Conservation (phyloP, 53 echinoderm and acorn worm genomes). For the Luidia sarsii region DNA sequence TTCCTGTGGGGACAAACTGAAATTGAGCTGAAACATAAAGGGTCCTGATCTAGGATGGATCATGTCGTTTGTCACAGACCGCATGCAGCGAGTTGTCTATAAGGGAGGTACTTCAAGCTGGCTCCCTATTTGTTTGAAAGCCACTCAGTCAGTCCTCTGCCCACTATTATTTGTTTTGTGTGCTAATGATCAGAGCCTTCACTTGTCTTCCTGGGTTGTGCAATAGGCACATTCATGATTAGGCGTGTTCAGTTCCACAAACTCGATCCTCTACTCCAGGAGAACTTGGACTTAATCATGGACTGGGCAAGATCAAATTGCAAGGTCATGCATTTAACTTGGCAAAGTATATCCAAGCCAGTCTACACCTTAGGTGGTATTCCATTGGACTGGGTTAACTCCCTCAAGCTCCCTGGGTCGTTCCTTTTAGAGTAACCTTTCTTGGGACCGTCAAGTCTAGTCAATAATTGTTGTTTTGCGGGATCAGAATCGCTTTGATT, state of each 20-base stretch:
- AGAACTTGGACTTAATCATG: background rate
- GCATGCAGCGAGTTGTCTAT: background rate
- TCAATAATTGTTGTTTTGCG: too few species aligned
- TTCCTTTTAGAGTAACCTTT: background rate
- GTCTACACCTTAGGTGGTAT: background rate
- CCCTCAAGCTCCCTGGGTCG: background rate
- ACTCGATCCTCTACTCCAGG: background rate
- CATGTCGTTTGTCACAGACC: background rate
- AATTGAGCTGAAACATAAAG: background rate
- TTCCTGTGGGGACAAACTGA: background rate
- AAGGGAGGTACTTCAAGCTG: background rate
- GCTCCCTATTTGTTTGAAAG: background rate
- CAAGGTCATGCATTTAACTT: background rate
- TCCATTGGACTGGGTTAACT: background rate
- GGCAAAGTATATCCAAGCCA: background rate
- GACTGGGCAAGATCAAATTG: background rate
- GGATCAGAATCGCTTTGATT: too few species aligned
- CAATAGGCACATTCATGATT: background rate
- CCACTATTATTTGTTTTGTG: background rate
- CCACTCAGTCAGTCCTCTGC: background rate
- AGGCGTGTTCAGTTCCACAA: background rate
- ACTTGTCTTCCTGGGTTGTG: background rate
- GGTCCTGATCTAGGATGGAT: background rate
- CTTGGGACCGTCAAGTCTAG: background rate
- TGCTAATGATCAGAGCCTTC: background rate